Conservation (phyloP, 2,888 invertebrate species). For the Ectemnius lituratus region DNA sequence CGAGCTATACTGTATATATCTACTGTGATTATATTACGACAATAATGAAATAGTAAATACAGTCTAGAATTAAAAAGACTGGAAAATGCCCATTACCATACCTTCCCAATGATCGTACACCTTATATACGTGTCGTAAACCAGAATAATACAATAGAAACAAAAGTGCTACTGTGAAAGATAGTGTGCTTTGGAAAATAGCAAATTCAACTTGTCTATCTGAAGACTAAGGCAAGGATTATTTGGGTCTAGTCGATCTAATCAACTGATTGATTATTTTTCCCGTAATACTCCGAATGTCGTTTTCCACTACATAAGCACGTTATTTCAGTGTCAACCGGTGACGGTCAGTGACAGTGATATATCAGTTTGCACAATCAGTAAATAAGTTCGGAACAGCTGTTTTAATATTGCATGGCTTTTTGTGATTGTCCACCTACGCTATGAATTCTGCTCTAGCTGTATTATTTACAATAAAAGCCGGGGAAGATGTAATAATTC, state of each 20-base stretch:
- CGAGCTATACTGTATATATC: constrained; percentile 35
- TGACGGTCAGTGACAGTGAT: constrained; percentile 19
- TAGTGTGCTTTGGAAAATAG: background rate
- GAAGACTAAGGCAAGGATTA: constrained; percentile 41
- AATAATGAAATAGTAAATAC: constrained; percentile 50
- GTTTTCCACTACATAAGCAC: constrained; percentile 15
- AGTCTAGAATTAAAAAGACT: constrained; percentile 25
- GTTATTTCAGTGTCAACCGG: constrained; percentile 8
- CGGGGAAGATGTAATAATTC: constrained; percentile 1
- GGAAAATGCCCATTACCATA: constrained; percentile 24
- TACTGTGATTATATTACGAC: constrained; percentile 42
- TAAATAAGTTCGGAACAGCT: constrained; percentile 27
- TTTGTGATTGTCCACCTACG: constrained; percentile 19
- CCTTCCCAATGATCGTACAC: constrained; percentile 35
- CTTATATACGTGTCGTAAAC: constrained; percentile 6
- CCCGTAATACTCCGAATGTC: constrained; percentile 14
- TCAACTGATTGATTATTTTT: constrained; percentile 37
- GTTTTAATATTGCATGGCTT: constrained; percentile 34
- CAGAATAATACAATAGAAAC: constrained; percentile 11
- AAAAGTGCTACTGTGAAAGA: constrained; percentile 7
- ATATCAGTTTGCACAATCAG: constrained; percentile 18
- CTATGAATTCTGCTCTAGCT: constrained; percentile 6
- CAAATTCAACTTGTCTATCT: constrained; percentile 31
- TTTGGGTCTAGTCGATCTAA: constrained; percentile 29
- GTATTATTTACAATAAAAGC: background rate